Conservation (phyloP, 2,113 vertebrate genomes). For the Tyrannus savana region DNA sequence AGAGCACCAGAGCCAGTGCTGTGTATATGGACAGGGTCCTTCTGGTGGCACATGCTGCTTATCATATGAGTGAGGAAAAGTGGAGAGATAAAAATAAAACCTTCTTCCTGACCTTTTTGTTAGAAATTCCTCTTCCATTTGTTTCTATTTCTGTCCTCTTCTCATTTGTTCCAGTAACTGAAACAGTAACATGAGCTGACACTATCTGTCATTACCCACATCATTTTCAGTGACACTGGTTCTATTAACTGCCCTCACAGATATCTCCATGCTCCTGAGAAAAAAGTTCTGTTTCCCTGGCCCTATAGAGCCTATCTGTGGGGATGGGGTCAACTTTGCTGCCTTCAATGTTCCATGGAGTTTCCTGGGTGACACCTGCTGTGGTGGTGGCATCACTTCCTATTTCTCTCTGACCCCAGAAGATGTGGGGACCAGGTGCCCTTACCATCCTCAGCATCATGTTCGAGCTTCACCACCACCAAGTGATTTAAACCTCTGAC, state of each 20-base stretch:
- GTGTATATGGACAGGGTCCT: background rate
- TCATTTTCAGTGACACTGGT: slow-evolving; percentile 15
- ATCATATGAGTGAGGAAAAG: background rate
- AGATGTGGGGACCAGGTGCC: background rate
- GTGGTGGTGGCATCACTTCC: background rate
- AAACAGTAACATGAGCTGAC: background rate
- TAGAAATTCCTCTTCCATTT: slow-evolving; percentile 26
- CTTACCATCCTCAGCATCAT: background rate
- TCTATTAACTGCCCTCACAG: slow-evolving; percentile 33
- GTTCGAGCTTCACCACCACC: background rate
- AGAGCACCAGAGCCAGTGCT: background rate
- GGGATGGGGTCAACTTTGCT: background rate
- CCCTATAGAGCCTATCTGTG: background rate
- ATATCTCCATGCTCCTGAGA: background rate
- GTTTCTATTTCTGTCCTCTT: slow-evolving; percentile 34
- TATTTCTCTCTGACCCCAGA: background rate
- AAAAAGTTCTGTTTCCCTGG: background rate
- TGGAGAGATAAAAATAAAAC: slow-evolving; percentile 9
- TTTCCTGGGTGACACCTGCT: background rate
- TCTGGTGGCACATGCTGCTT: background rate
- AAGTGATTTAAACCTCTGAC: background rate
- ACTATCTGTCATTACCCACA: slow-evolving; percentile 36
- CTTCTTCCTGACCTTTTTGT: background rate
- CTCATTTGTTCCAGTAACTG: slow-evolving; percentile 18
- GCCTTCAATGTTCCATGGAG: background rate